Evolutionary conservation across 2,113 vertebrate genomes (phyloP).

Genomic region (Dasyurus viverrinus): DNA sequence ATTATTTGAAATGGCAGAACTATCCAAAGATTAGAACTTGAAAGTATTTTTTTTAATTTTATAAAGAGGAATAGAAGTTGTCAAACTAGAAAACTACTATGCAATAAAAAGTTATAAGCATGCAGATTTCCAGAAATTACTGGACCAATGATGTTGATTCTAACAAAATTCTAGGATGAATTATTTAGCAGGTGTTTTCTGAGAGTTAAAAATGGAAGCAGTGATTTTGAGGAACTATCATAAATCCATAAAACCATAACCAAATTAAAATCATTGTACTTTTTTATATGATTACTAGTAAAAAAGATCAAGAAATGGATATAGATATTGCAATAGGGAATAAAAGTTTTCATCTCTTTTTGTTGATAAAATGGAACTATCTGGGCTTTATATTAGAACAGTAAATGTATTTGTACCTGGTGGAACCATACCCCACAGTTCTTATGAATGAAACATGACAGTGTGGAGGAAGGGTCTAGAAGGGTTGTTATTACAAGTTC

Average conservation of each 20-base stretch:
- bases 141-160: neutral
- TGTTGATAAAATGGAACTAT: neutral
- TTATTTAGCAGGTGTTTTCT: neutral
- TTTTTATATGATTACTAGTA: neutral
- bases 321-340: neutral
- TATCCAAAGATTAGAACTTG: neutral
- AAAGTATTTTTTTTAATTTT: neutral
- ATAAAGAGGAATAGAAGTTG: too few species aligned
- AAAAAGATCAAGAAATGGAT: neutral
- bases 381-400: neutral
- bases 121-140: too few species aligned
- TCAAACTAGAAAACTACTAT: too few species aligned
- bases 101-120: too few species aligned
- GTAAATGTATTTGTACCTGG: neutral
- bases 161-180: neutral
- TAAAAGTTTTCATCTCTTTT: neutral
- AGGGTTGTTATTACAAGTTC: neutral
- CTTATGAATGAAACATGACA: neutral
- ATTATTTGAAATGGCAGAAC: neutral
- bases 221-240: neutral
- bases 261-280: neutral
- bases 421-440: neutral
- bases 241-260: neutral
- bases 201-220: neutral
- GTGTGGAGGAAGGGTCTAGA: neutral